Base-by-base conservation (phyloP, 2,113 vertebrate species). In the Aptenodytes patagonicus region DNA sequence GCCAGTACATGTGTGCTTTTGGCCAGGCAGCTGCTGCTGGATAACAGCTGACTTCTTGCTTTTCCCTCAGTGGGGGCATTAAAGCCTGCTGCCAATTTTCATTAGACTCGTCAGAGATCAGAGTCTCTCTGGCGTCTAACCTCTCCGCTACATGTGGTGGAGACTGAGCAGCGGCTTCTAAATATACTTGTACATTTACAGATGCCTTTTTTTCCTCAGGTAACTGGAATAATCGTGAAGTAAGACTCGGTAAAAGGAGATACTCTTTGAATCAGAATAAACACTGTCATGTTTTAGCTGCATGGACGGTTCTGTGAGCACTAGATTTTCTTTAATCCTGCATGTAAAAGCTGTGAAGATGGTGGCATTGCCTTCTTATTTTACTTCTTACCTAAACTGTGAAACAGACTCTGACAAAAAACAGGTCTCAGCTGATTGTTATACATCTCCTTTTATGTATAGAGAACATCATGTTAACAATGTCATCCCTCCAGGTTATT, bases 21-120 rank as follows among this genome's bases (percentile, higher is more conserved):
- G 95, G 96, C 96, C 96, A 91, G 87, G 92, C 96, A 97, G 92
- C 95, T 95, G 95, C 93, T 95, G 84, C 92, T 70, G 96, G 31
- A 77, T 36, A 96, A 70, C 96, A 96, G 96, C 95, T 96, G 93
- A 62, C 92, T 96, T 77, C 92, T 79, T 83, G 71, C 87, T 61
- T 73, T 93, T 72, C 90, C 93, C 92, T 88, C 90, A 29, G 95
- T 57, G 78, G 91, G 93, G 95, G 95, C 92, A 90, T 87, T 85
- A 70, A 69, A 90, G 58, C 87, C 58, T 80, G 71, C 92, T 91
- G 96, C 96, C 96, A 96, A 47, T 94, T 96, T 94, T 93, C 75
- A 42, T 66, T 83, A 5, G 42, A 62, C 71, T 88, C 10, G 0
- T 54, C 68, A 66, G 91, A 90, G 71, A 80, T 90, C 89, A 49